phyloP scores from a whole-genome alignment of 2,113 vertebrate genomes.

The Channa argus region DNA sequence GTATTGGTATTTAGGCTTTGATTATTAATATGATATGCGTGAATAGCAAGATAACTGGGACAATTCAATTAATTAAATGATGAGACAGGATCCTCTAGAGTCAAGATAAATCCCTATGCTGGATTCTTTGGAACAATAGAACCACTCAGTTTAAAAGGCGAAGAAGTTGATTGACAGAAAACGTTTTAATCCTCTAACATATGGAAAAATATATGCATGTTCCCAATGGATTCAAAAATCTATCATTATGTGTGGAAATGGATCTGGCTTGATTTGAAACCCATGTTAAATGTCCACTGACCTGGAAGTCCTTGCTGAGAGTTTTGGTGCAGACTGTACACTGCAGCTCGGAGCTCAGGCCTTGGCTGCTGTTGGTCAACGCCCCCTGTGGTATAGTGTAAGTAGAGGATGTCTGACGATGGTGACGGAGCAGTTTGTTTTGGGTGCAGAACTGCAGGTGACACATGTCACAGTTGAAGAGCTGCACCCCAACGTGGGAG shows the following conservation, averaged over 20 bases:
- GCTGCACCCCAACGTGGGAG: constrained; percentile 92
- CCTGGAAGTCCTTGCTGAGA: constrained; percentile 91
- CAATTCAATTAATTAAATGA: too few relatives aligned
- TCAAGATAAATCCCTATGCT: too few relatives aligned
- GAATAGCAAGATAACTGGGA: too few relatives aligned
- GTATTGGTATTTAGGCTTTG: too few relatives aligned
- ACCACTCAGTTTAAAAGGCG: too few relatives aligned
- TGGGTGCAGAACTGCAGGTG: constrained; percentile 92
- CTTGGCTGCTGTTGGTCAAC: constrained; percentile 67
- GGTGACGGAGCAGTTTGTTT: constrained; percentile 91
- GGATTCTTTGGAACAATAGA: too few relatives aligned
- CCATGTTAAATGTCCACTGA: constrained; percentile 38
- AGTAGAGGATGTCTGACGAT: constrained; percentile 83
- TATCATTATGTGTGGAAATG: background rate
- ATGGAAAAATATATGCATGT: too few relatives aligned
- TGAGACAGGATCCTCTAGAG: too few relatives aligned
- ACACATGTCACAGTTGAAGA: constrained; percentile 96
- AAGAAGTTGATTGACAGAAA: too few relatives aligned
- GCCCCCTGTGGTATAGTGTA: constrained; percentile 84
- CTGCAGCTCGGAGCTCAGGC: constrained; percentile 79
- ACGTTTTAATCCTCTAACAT: too few relatives aligned
- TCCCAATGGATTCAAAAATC: too few relatives aligned
- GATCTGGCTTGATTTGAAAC: background rate
- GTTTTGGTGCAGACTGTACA: constrained; percentile 88
- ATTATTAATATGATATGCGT: too few relatives aligned